phyloP scores from a whole-genome alignment of 2,113 vertebrate genomes.

The Stercorarius parasiticus region DNA sequence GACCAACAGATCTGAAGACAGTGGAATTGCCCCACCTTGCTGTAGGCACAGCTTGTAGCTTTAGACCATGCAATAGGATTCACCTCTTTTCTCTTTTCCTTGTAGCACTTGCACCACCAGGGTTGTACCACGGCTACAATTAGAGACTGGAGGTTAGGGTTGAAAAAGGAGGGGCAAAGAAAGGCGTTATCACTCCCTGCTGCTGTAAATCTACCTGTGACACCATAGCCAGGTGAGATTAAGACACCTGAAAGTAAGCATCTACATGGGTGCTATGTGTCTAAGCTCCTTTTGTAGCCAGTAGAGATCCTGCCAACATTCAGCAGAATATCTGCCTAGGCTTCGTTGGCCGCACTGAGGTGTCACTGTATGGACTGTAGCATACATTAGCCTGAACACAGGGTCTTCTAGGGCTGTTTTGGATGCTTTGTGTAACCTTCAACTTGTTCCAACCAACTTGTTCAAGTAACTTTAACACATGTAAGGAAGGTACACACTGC shows the following conservation, averaged over 20 bases:
- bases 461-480: not conserved
- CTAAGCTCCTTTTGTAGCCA: not conserved
- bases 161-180: not conserved
- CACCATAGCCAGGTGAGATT: not conserved
- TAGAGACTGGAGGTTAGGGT: not conserved
- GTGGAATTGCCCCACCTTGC: not conserved
- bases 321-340: not conserved
- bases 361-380: not conserved
- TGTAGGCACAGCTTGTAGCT: not conserved
- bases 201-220: not conserved
- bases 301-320: not conserved
- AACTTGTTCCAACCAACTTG: not conserved
- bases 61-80: not conserved
- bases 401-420: not conserved
- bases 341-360: not conserved
- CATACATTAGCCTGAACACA: not conserved
- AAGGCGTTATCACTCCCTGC: not conserved
- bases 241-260: not conserved
- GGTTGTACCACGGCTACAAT: not conserved
- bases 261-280: not conserved
- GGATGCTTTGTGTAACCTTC: not conserved
- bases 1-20: not conserved
- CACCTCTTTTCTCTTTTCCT: not conserved
- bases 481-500: fast-evolving
- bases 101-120: not conserved